Base-by-base conservation (phyloP, 2,113 vertebrate genomes). In the Oryzias curvinotus region DNA sequence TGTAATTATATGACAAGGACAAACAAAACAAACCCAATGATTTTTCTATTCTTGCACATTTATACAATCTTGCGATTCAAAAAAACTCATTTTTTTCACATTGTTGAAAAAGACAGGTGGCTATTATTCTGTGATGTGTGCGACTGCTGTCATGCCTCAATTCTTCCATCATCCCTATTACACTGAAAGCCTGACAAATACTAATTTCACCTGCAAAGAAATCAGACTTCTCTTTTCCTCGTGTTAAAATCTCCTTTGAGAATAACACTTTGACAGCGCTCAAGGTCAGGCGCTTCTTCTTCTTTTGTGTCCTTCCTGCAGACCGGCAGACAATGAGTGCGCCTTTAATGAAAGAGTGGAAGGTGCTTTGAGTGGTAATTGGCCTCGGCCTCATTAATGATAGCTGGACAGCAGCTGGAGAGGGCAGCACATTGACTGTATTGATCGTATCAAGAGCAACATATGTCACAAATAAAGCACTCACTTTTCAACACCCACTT, bases 351-450 rank as follows among this genome's bases (percentile, higher is more conserved):
- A 78, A 62, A 57, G 52, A 19, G 15, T 60, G 41, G 49, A 60
- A 51, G 73, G 52, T 48, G 56, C 59, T 77, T 58, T 56, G 53
- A 23, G 41, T 42, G 44, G 54, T 81, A 72, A 84, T 82, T 77
- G 68, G 59, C 62, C 68, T 70, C 64, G 51, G 57, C 25, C 45
- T 77, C 60, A 68, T 85, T 87, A 86, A 84, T 81, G 73, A 84
- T 78, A 52, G 70, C 43, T 69, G 68, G 70, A 71, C 74, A 81
- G 85, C 70, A 66, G 74, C 36, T 65, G 73, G 47, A 36, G 71
- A 75, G 62, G 65, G 71, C 72, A 71, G 65, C 64, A 60, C 74
- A 78, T 71, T 14, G 66, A 76, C 59, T 65, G n/a, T 49, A 87
- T 80, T 74, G 80, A 85, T 84, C 44, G 53, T 42, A 72, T 68